These are phyloP conservation scores for Eudyptes chrysolophus DNA, from an alignment of 2,113 vertebrate genomes.

Conservation along the genomic window DNA sequence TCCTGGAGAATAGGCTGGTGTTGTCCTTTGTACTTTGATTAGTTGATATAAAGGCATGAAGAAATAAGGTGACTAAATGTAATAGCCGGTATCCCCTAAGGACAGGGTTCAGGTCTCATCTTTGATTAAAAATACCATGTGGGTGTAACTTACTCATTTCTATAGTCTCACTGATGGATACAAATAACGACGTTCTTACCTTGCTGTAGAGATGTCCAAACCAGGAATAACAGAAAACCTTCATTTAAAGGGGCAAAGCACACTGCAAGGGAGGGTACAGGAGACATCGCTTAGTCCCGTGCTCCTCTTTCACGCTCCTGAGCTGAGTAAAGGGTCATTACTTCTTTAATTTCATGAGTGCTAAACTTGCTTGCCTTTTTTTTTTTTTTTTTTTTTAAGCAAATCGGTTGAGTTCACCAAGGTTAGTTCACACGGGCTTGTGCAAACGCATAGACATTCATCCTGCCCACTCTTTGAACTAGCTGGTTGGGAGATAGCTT, in stretches of 20 bases:
- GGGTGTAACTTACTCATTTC: background rate
- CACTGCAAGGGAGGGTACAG: no score
- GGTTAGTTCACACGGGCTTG: background rate
- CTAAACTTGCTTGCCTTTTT: background rate
- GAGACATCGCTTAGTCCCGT: fast-evolving
- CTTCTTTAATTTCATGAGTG: background rate
- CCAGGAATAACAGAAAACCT: background rate
- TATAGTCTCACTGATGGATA: background rate
- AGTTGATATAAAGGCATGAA: background rate
- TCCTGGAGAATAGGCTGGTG: background rate
- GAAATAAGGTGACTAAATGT: background rate
- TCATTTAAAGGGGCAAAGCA: background rate
- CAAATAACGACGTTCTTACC: fast-evolving
- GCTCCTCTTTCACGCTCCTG: fast-evolving
- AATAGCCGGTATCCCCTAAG: background rate
- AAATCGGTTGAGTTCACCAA: background rate
- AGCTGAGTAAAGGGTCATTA: background rate
- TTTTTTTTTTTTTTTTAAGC: background rate
- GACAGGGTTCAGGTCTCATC: background rate
- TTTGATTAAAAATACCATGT: background rate
- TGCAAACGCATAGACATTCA: background rate
- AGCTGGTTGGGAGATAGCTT: background rate
- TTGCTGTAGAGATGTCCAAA: background rate
- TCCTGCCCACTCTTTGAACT: conserved; percentile 33
- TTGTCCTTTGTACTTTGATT: background rate